Base-by-base conservation (phyloP, 2,797 vertebrate species). In the Anguilla anguilla region DNA sequence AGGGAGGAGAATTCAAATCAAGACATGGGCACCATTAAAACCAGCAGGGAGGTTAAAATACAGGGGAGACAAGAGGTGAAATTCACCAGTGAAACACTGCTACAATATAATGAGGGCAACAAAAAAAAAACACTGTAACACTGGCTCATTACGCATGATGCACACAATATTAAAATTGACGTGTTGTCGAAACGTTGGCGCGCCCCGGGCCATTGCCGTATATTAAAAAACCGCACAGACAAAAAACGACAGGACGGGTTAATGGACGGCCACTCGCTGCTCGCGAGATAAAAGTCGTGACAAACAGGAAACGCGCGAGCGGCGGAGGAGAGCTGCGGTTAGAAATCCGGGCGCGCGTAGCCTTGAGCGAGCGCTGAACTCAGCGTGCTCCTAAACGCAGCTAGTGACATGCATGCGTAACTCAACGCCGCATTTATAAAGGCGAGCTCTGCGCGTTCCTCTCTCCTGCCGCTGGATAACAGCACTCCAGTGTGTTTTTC, bases 191-290 rank as follows among this genome's bases (percentile, higher is more conserved):
- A 84, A 89, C 90, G 17, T 86, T 46, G 89, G 74, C 67, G 77
- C 91, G 89, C 43, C 92, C 88, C 86, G 89, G 91, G 92, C 84
- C 59, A 43, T 90, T 92, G 89, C 88, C 74, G 86, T 92, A 89
- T 92, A 91, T 89, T 90, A 93, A 93, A 91, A 91, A 93, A 91
- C 55, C 91, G 89, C 87, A 92, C 90, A 86, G 67, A 22, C 88
- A 89, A 88, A 88, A 88, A 92, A 85, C 87, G 87, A 89, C 53
- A 69, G 86, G 89, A 87, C 53, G 25, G 17, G 55, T 51, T 43
- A 84, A 64, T 39, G 79, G 79, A 46, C 25, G 15, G 35, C 39
- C n/a, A 19, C 43, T 59, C 61, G 55, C 83, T 17, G 35, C 53
- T 6, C 25, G 13, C n/a, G 31, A 72, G n/a, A 72, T 51, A n/a